phyloP scores from a whole-genome alignment of 2,888 invertebrate genomes.

The Cistogaster globosa region DNA sequence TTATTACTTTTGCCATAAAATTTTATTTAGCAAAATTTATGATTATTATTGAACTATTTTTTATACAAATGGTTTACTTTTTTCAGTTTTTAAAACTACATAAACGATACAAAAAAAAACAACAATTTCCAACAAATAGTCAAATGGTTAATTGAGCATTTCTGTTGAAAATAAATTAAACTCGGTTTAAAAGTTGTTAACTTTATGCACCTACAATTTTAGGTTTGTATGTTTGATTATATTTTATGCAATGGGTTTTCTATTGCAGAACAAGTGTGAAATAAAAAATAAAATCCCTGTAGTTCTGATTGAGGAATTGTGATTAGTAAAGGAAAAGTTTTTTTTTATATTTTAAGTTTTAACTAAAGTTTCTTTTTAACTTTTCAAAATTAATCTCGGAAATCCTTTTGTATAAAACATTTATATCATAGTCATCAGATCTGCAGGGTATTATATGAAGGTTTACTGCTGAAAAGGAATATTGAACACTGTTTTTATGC shows the following conservation, averaged over 20 bases:
- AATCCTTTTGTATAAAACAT: too few relatives aligned
- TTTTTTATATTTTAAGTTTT: neutral
- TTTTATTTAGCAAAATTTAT: conserved; percentile 63
- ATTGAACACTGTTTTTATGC: conserved; percentile 15
- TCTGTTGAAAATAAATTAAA: conserved; percentile 68
- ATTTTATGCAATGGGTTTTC: conserved; percentile 29
- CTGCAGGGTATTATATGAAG: neutral
- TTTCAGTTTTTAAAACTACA: conserved; percentile 14
- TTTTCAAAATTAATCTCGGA: too few relatives aligned
- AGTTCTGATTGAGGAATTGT: neutral
- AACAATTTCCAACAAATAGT: conserved; percentile 56
- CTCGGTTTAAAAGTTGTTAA: conserved; percentile 68
- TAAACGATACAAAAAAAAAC: conserved; percentile 24
- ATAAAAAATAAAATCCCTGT: neutral
- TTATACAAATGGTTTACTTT: conserved; percentile 35
- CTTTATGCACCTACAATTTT: conserved; percentile 60
- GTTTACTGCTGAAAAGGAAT: neutral
- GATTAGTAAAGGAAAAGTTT: neutral
- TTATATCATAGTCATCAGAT: neutral
- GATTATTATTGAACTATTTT: conserved; percentile 62
- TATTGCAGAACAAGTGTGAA: conserved; percentile 3
- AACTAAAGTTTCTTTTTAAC: too few relatives aligned
- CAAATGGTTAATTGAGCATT: conserved; percentile 68
- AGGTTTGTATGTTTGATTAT: conserved; percentile 4
- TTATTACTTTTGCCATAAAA: conserved; percentile 56